Base-by-base conservation (phyloP, 2,797 vertebrate species). In the Hybognathus amarus region DNA sequence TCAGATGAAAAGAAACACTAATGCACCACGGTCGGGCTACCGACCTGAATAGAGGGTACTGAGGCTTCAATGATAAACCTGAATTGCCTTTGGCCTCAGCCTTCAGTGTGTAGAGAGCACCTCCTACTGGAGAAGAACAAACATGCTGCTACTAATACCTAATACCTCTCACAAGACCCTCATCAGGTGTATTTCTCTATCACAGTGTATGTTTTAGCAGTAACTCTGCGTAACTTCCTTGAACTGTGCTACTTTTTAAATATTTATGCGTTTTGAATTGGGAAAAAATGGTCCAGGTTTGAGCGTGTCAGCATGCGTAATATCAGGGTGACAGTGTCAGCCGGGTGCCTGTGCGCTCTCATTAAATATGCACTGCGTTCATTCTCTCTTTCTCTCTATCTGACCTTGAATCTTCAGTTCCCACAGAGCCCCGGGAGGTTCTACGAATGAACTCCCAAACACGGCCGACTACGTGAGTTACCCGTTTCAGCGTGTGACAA, bases 391-490 rank as follows among this genome's bases (percentile, higher is more conserved):
- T 33, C n/a, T 54, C 45, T 83, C 33, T 54, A 18, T 77, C 40
- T 86, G 71, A 82, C 80, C 56, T 68, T 40, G 45, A 79, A 74
- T 85, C 66, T 75, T 79, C 67, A n/a, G 74, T 52, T 88, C 91
- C 81, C 86, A n/a, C 91, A 96, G 96, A 94, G 94, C 90, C 92
- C 95, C 78, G 94, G 93, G 81, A 94, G 94, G 87, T 94, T 93
- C 90, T 95, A 94, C 68, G 92, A n/a, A 97, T 88, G 96, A 96
- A 89, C 90, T 96, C 89, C 92, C 95, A 63, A 96, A 96, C 94
- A 94, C 95, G 77, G 93, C 95, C 17, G 95, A 96, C 92, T 96
- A 96, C 59, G 94, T 96, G 93, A 97, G 92, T 92, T 94, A 94
- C 92, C 92, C 94, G 92, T 78, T 92, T 95, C n/a, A 90, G 90